Base-by-base conservation (phyloP, 2,113 vertebrate species). In the Onychostruthus taczanowskii region DNA sequence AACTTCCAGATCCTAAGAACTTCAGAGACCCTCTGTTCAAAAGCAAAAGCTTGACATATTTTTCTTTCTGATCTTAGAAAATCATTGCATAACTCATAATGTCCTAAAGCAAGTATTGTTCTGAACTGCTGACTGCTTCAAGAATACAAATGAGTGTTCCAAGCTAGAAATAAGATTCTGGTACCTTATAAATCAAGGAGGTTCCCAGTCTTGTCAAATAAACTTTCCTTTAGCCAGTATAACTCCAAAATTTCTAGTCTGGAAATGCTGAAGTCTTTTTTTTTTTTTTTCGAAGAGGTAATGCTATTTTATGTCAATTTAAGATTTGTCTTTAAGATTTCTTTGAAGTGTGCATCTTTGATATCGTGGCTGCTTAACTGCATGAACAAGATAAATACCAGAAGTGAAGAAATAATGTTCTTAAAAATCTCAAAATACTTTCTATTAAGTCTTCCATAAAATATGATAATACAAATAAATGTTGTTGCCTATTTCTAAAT, bases 51-150 rank as follows among this genome's bases (percentile, higher is more conserved):
- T 53, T 92, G 47, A 82, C 49, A 30, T 62, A 35, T 72, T 95
- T 93, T 94, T 8, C 24, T 52, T 89, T 93, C 28, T 76, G 55
- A 76, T 84, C 27, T 93, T 77, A 89, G 49, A 84, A 93, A 84
- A 93, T 77, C 35, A 61, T 64, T 84, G 73, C 68, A 73, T 76
- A 94, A 86, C 52, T 89, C 53, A 37, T 44, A 31, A 59, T 80
- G 84, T 96, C 80, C 73, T 89, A 77, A 87, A 95, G 90, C 73
- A 91, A 89, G 80, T 77, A 52, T 84, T 94, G 68, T 87, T 94
- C 77, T 69, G 72, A 91, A 77, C 59, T 81, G 77, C 63, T 89
- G 72, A 61, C 50, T 80, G 37, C 59, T 86, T 95, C 89, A 83
- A 90, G 80, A 68, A 84, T 87, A 56, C 58, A 86, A 72, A 73